Conservation (phyloP, 2,888 invertebrate genomes). For the Philaethria dido region DNA sequence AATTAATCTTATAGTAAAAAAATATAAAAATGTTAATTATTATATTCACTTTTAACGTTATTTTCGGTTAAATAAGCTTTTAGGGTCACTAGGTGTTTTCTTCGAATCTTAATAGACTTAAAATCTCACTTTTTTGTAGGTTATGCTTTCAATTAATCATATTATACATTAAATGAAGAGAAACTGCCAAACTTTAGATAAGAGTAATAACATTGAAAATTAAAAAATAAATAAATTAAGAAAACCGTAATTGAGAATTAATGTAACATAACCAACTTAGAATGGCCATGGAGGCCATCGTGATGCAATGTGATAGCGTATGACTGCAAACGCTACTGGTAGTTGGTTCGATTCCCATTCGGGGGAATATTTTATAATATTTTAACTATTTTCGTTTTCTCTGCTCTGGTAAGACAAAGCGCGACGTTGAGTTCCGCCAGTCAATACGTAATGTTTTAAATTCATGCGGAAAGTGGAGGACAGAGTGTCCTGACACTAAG, state of each 20-base stretch:
- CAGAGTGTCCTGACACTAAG: too few species aligned
- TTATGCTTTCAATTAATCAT: slow-evolving; percentile 12
- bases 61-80: slow-evolving; percentile 2
- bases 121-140: slow-evolving; percentile 9
- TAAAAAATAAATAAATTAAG: not conserved
- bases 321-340: too few species aligned
- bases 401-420: too few species aligned
- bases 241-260: slow-evolving; percentile 12
- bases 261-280: not conserved
- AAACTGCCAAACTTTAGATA: slow-evolving; percentile 10
- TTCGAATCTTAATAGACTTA: slow-evolving; percentile 8
- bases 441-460: too few species aligned
- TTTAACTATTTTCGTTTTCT: too few species aligned
- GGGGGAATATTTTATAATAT: too few species aligned
- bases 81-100: slow-evolving; percentile 2
- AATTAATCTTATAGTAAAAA: not conserved
- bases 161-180: not conserved
- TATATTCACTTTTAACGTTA: not conserved
- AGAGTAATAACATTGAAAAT: not conserved
- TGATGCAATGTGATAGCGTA: not conserved
- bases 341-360: too few species aligned
- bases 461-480: too few species aligned
- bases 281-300: too few species aligned
- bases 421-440: too few species aligned
- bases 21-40: not conserved